Conservation (phyloP, 2,113 vertebrate genomes). For the Rhinichthys klamathensis region DNA sequence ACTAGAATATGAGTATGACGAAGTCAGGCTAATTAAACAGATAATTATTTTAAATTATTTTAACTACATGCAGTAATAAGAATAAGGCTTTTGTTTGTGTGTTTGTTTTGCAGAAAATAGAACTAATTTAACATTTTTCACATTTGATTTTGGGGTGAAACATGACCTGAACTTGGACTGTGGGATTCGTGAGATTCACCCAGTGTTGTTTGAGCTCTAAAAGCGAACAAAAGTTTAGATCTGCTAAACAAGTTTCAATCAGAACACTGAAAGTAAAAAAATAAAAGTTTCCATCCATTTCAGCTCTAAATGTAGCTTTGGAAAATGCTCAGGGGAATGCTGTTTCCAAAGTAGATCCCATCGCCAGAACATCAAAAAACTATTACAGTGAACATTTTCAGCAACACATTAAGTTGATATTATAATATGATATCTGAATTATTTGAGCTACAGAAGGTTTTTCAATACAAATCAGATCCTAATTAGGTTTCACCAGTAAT, state of each 20-base stretch:
- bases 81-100: too few relatives aligned
- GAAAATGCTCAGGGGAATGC: not conserved
- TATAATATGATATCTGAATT: conserved; percentile 22
- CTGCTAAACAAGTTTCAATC: not conserved
- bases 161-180: not conserved
- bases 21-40: too few relatives aligned
- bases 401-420: conserved; percentile 9
- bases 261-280: not conserved
- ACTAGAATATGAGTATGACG: too few relatives aligned
- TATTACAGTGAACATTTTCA: not conserved
- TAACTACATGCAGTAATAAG: too few relatives aligned
- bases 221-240: not conserved
- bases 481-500: conserved; percentile 24
- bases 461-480: conserved; percentile 36
- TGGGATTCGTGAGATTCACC: not conserved
- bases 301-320: not conserved
- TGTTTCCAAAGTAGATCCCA: not conserved
- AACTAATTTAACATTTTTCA: too few relatives aligned
- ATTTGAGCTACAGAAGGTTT: conserved; percentile 8
- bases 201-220: not conserved
- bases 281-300: not conserved
- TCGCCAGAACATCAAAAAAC: conserved; percentile 20
- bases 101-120: too few relatives aligned
- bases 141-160: not conserved
- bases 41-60: too few relatives aligned